Percentiles rank a stretch among this genome's conserved stretches.
phyloP scores from a whole-genome alignment of 2,888 invertebrate species.

The Scaptomyza polygonia region DNA sequence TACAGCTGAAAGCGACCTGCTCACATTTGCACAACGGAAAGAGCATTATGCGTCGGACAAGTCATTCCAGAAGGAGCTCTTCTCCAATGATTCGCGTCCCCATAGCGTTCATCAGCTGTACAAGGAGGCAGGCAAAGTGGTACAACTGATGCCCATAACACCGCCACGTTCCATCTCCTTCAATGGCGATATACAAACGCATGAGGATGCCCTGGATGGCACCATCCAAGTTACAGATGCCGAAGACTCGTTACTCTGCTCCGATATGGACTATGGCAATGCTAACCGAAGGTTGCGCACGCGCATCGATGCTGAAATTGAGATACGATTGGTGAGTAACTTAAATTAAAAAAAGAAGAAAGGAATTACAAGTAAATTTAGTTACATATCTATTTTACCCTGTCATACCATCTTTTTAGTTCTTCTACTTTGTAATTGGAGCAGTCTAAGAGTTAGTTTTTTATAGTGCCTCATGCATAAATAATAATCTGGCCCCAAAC shows the following conservation, averaged over 20 bases:
- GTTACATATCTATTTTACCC: neutral
- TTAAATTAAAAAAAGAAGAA: too few species aligned
- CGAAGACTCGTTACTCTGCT: slow-evolving; percentile 89
- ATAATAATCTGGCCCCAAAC: slow-evolving; percentile 48
- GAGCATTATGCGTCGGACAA: slow-evolving; percentile 90
- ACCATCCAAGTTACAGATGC: slow-evolving; percentile 12
- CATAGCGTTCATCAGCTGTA: slow-evolving; percentile 91
- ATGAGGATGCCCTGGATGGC: slow-evolving; percentile 63
- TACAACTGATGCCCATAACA: slow-evolving; percentile 66
- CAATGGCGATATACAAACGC: slow-evolving; percentile 58
- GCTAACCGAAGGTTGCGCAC: slow-evolving; percentile 88
- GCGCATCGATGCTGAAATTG: slow-evolving; percentile 92
- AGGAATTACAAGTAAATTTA: too few species aligned
- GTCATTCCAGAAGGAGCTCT: slow-evolving; percentile 89
- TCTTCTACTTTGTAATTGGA: slow-evolving; percentile 1
- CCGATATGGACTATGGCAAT: slow-evolving; percentile 90
- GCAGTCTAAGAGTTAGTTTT: slow-evolving; percentile 11
- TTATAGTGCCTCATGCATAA: slow-evolving; percentile 59
- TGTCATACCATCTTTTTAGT: neutral
- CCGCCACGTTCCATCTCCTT: slow-evolving; percentile 68
- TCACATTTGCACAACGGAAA: slow-evolving; percentile 92
- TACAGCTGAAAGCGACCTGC: slow-evolving; percentile 95
- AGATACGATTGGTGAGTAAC: slow-evolving; percentile 90
- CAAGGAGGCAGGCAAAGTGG: slow-evolving; percentile 89
- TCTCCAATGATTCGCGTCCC: slow-evolving; percentile 90